Evolutionary conservation across 2,797 vertebrate genomes (phyloP), one percentile per base, ranked within the genome.

Genomic region (Gymnoscopelus microlampas): DNA sequence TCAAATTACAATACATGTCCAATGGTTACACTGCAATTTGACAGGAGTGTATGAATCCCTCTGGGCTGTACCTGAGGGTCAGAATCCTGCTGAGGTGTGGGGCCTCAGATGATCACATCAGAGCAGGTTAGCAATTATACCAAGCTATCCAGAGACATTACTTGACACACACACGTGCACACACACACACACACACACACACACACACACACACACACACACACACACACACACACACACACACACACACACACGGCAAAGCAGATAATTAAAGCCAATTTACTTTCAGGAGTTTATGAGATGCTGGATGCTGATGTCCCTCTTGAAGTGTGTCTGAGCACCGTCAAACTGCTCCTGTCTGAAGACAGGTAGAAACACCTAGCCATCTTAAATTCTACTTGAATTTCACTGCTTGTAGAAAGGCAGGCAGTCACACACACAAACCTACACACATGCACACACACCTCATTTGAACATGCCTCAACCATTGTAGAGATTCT

Each of bases 11-110:
- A 39, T 63, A 19, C 24, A 50, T 81, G 23, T 63, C 24, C 9
- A 8, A 8, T 23, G 54, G 66, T 67, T 47, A 4, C 35, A 57
- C n/a, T 85, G 64, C 60, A 66, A 77, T 76, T 70, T 88, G 26
- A 71, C 85, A 99, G 97, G 95, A 96, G 83, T 80, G 87, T 76
- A 76, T 93, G 60, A 93, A 93, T 60, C 87, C 91, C 68, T 88
- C 89, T 78, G 97, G 97, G 2, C 69, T 96, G 84, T 95, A 93
- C 89, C 83, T 99, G 82, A 96, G 96, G 91, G 89, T 96, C 74
- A 93, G 91, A 92, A 96, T 99, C 79, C 93, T 99, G 79, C 84
- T 97, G 88, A 94, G 79, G 88, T 89, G 89, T 35, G 71, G 77
- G 65, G 86, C 86, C 61, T 71, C 90, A 66, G 95, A 98, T 78